These are phyloP conservation scores for Dysdera silvatica DNA, from an alignment of 1,140 invertebrate species.

Conservation along the genomic window DNA sequence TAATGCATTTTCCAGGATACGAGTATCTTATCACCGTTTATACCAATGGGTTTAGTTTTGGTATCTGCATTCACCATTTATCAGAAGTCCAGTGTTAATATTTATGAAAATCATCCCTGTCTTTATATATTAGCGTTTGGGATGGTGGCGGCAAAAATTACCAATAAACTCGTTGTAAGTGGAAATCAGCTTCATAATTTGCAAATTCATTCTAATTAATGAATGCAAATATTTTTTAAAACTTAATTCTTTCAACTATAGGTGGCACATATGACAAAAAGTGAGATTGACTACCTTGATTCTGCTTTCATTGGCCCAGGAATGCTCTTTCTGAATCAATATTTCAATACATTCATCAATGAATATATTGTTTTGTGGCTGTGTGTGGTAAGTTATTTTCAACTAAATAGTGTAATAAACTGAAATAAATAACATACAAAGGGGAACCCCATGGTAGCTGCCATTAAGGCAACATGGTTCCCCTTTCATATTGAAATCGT, in stretches of 20 bases:
- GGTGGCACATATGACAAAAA: conserved; percentile 99
- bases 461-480: background rate
- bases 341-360: conserved; percentile 87
- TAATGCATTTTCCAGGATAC: conserved; percentile 63
- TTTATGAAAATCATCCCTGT: conserved; percentile 86
- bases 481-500: too few species aligned
- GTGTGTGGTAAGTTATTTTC: conserved; percentile 62
- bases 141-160: conserved; percentile 89
- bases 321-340: conserved; percentile 94
- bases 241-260: conserved; percentile 41
- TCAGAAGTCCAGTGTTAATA: conserved; percentile 75
- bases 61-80: conserved; percentile 89
- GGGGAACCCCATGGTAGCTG: background rate
- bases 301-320: conserved; percentile 82
- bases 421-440: background rate
- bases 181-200: conserved; percentile 4
- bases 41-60: conserved; percentile 83
- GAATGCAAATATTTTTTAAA: background rate
- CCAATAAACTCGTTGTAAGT: conserved; percentile 91
- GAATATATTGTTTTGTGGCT: conserved; percentile 87
- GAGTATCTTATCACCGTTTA: conserved; percentile 91
- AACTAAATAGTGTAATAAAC: background rate
- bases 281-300: conserved; percentile 94
- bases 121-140: conserved; percentile 92
- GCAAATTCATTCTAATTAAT: background rate